Evolutionary conservation across 2,888 invertebrate species (phyloP), one percentile per base, ranked within the genome.

Genomic region (Meteorus cinctellus): DNA sequence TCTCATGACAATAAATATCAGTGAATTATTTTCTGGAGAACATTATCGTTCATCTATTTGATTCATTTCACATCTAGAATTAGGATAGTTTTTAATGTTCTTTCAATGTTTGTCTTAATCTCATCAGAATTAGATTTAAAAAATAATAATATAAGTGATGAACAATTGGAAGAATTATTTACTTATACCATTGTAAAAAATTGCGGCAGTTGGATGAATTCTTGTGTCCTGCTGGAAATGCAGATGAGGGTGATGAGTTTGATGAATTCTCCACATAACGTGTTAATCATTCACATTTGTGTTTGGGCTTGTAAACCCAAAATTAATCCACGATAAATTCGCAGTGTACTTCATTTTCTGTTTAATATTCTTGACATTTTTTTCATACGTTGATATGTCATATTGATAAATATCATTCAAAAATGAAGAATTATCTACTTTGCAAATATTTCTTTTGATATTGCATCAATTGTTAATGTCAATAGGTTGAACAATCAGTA

Each of bases 171-270:
- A 41, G 0, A 41, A 41, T 16, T 31, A 14, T 34, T 19, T 34
- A 24, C 16, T 34, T 74, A 60, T 91, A 92, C 92, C 92, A 86
- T 91, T 92, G 83, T 92, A 92, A 80, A 92, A 89, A 89, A 92
- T 91, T 77, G 90, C 90, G 72, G 91, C 89, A 19, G 90, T 85
- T 74, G 90, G 90, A 85, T 90, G 90, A 77, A 91, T 83, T 82
- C 91, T 90, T 78, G 85, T 84, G 67, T 89, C 87, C 83, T 88
- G 88, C 79, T 91, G 89, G 82, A 90, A 90, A 84, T 91, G 91
- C 83, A 88, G 82, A 55, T 55, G 55, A 75, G 87, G 87, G 86
- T 91, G 91, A 65, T 55, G 55, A 55, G 55, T 19, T 19, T 91
- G 85, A 82, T 88, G 88, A 82, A 89, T 88, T 79, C 88, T 87